Base-by-base conservation (phyloP, 2,797 vertebrate genomes). In the Sebastes umbrosus region DNA sequence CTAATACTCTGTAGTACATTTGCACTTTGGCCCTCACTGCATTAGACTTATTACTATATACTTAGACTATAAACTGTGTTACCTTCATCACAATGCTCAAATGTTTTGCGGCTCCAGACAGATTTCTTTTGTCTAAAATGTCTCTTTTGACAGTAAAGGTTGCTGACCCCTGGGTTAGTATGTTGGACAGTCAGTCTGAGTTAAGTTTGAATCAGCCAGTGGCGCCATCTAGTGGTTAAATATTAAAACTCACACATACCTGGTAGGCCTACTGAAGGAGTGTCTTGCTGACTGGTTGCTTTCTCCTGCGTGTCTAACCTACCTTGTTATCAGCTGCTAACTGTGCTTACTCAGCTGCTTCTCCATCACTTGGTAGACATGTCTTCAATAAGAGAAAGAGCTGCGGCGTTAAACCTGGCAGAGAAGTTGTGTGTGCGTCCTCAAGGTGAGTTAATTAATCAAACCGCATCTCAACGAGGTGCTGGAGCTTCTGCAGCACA, bases 301-400 rank as follows among this genome's bases (percentile, higher is more conserved):
- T 29, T 8, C 46, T 27, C 18, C 29, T 76, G 75, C 6, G 34
- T 4, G 20, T 34, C 5, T 8, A 3, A 1, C 6, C 18, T 4
- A 3, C 6, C 8, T 22, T 22, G 0, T 1, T 27, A 18, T n/a
- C n/a, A 25, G 2, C 11, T 43, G 39, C 39, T 43, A 43, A 43
- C 13, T 43, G 39, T 24, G 39, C 29, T 55, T 10, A 24, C 39
- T n/a, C 43, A 8, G 2, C 16, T 24, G 43, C 3, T 32, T 18
- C 3, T 6, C 18, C 5, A 10, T 43, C 18, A 0, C 22, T 11
- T 14, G 10, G 25, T 3, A 20, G 50, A 13, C 24, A 96, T 96
- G 96, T 75, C 94, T 2, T 84, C 92, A 5, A 94, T 96, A 4
- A 93, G 75, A 70, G 95, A 96, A 46, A 81, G 92, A 83, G 93